These are phyloP conservation scores for Hyppa rectilinea DNA, from an alignment of 2,888 invertebrate species.

Conservation along the genomic window DNA sequence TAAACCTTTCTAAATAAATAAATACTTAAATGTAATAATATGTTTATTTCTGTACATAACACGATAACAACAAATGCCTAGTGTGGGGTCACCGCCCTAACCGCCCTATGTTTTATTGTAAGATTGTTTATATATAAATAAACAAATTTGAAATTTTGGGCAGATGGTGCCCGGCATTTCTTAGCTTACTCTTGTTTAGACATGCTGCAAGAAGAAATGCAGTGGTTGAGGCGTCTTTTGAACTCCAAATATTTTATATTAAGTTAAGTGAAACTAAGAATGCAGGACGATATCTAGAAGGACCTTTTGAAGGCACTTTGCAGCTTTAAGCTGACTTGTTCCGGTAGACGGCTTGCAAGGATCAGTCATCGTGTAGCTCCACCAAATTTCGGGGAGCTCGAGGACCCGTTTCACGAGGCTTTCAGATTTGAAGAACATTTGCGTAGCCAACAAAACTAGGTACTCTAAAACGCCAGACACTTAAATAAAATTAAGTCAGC, in stretches of 20 bases:
- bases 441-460: neutral
- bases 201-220: neutral
- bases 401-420: neutral
- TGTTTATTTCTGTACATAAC: neutral
- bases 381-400: neutral
- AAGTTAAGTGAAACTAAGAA: neutral
- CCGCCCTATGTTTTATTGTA: too few species aligned
- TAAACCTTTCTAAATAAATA: neutral
- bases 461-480: neutral
- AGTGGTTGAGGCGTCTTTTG: neutral
- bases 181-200: neutral
- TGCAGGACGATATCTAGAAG: neutral
- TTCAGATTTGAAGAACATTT: neutral
- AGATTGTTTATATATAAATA: too few species aligned
- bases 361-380: neutral
- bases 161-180: neutral
- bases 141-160: too few species aligned
- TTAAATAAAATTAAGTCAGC: constrained; percentile 1
- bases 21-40: neutral
- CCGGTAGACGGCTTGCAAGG: neutral
- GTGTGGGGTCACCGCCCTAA: too few species aligned
- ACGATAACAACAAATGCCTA: too few species aligned
- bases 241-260: too few species aligned
- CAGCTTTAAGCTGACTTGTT: neutral
- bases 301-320: neutral